phyloP scores from a whole-genome alignment of 2,888 invertebrate genomes.

The Agonopterix subpropinquella region DNA sequence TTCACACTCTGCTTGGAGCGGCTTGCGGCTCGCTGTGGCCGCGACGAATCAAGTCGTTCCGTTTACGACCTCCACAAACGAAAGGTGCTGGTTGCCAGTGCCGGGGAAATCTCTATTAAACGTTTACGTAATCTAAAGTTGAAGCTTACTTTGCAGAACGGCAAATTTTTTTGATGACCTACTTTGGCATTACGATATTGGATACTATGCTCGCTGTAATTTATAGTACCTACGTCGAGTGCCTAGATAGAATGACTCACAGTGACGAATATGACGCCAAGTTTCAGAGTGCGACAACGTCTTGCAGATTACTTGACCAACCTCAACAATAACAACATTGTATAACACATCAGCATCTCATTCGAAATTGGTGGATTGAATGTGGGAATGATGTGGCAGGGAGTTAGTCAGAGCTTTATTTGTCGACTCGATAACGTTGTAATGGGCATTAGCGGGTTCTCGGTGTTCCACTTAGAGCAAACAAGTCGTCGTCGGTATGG shows the following conservation, averaged over 20 bases:
- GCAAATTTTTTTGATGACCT: not conserved
- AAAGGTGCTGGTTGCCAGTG: constrained; percentile 28
- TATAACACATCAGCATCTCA: not conserved
- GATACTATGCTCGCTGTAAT: too few species aligned
- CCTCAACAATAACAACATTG: not conserved
- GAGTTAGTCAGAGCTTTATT: not conserved
- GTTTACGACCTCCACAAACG: constrained; percentile 34
- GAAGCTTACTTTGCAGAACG: constrained; percentile 2
- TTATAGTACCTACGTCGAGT: too few species aligned
- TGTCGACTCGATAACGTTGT: constrained; percentile 13
- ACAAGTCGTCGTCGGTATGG: constrained; percentile 35
- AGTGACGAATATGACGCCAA: not conserved
- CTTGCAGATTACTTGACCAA: not conserved
- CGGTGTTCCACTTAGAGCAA: constrained; percentile 47
- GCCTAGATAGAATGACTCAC: not conserved
- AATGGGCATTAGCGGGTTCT: constrained; percentile 24
- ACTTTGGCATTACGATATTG: not conserved
- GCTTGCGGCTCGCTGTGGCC: constrained; percentile 7
- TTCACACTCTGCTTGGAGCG: constrained; percentile 50
- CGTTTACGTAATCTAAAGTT: constrained; percentile 28
- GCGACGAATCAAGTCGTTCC: constrained; percentile 26
- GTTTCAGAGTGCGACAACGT: not conserved
- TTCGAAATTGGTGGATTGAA: too few species aligned
- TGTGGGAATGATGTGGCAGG: not conserved
- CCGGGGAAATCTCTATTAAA: constrained; percentile 32